A percentile compares a stretch with the other conserved stretches of the same genome.
Conservation (phyloP, 1,140 invertebrate genomes). For the Pantala flavescens region DNA sequence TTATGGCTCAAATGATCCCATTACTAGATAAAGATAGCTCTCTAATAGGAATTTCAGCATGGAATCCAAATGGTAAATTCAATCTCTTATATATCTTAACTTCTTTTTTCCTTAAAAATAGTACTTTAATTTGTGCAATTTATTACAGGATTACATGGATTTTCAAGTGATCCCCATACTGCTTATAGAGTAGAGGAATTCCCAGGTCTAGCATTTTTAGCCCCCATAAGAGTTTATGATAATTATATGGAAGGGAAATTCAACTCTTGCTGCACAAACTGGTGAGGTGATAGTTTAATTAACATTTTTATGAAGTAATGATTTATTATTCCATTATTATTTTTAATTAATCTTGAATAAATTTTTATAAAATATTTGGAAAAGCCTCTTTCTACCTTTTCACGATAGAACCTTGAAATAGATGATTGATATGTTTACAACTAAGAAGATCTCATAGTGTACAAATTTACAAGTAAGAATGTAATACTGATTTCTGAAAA, state of each 20-base stretch:
- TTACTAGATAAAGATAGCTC: slow-evolving; percentile 33
- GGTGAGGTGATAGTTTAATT: slow-evolving; percentile 15
- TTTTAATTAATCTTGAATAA: too few species aligned
- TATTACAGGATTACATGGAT: slow-evolving; percentile 22
- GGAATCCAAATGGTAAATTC: slow-evolving; percentile 39
- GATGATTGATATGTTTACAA: too few species aligned
- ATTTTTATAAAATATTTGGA: not conserved
- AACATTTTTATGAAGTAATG: not conserved
- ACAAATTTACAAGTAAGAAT: too few species aligned
- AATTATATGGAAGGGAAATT: not conserved
- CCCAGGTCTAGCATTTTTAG: slow-evolving; percentile 23
- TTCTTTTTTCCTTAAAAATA: not conserved
- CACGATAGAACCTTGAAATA: too few species aligned
- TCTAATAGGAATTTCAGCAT: slow-evolving; percentile 36
- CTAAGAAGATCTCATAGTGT: too few species aligned
- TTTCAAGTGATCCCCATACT: slow-evolving; percentile 22
- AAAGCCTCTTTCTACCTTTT: not conserved
- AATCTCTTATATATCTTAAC: not conserved
- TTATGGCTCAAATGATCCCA: slow-evolving; percentile 34
- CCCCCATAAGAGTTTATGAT: slow-evolving; percentile 17
- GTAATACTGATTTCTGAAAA: too few species aligned
- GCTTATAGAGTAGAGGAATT: slow-evolving; percentile 25
- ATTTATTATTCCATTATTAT: not conserved
- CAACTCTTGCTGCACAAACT: slow-evolving; percentile 19
- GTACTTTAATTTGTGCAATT: not conserved